Conservation (phyloP, 1,140 invertebrate genomes). For the Caenorhabditis latens region DNA sequence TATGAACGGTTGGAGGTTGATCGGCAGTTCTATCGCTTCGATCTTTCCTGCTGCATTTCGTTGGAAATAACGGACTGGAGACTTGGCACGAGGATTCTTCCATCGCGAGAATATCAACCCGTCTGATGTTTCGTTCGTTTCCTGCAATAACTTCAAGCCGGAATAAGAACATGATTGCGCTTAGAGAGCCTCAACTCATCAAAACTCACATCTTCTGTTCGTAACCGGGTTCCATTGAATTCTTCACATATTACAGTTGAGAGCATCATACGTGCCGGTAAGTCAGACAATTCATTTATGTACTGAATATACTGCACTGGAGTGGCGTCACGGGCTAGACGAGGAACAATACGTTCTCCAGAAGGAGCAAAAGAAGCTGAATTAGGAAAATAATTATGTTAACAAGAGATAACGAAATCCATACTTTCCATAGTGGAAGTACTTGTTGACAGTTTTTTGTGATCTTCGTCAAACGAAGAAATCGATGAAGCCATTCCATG, state of each 20-base stretch:
- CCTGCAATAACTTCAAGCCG: conserved; percentile 2
- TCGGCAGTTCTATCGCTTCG: not conserved
- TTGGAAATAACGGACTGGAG: not conserved
- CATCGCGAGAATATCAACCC: conserved; percentile 24
- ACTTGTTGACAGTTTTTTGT: conserved; percentile 15
- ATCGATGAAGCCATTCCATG: not conserved
- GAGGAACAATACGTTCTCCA: conserved; percentile 40
- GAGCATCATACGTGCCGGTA: conserved; percentile 61
- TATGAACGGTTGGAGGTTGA: not conserved
- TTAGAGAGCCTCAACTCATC: too few species aligned
- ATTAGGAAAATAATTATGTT: not conserved
- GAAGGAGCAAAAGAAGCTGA: not conserved
- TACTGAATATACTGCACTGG: conserved; percentile 40
- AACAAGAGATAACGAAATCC: not conserved
- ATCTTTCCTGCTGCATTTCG: not conserved
- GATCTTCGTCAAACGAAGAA: conserved; percentile 37
- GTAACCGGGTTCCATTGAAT: conserved; percentile 45
- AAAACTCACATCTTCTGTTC: conserved; percentile 46
- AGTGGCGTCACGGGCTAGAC: conserved; percentile 41
- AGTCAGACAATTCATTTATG: conserved; percentile 56
- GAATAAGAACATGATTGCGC: not conserved
- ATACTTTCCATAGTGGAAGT: conserved; percentile 35
- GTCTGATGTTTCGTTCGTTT: not conserved
- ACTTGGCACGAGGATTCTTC: conserved; percentile 44
- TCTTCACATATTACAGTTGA: conserved; percentile 54